A percentile compares a stretch with the other conserved stretches of the same genome.
Conservation (phyloP, 1,140 invertebrate species). For the Leptestheria dahalacensis region DNA sequence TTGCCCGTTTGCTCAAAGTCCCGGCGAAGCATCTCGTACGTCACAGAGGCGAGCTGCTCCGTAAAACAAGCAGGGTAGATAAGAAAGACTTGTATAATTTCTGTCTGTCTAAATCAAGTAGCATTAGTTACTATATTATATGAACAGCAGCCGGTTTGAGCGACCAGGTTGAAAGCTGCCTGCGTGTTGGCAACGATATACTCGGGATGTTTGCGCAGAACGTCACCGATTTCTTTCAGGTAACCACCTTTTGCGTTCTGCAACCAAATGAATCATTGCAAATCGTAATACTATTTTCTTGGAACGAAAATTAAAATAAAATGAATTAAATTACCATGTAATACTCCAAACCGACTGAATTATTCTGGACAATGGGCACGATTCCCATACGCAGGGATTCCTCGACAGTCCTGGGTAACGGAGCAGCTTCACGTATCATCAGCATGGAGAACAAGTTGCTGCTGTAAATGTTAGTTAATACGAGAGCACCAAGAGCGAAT, state of each 20-base stretch:
- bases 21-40: neutral
- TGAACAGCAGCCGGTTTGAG: neutral
- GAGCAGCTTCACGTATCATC: neutral
- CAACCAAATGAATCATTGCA: too few relatives aligned
- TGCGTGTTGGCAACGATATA: neutral
- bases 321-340: neutral
- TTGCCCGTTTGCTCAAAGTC: neutral
- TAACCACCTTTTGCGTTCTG: neutral
- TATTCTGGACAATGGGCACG: neutral
- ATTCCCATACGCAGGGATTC: neutral
- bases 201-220: neutral
- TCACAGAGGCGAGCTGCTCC: neutral
- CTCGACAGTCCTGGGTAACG: neutral
- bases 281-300: too few relatives aligned
- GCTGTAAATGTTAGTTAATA: neutral
- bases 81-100: too few relatives aligned
- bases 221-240: neutral
- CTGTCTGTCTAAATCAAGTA: too few relatives aligned
- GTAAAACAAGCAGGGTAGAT: neutral
- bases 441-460: neutral
- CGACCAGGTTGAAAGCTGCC: neutral
- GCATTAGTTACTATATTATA: neutral
- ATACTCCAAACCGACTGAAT: neutral
- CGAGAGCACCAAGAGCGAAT: neutral
- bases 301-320: too few relatives aligned